Percentiles rank a stretch among this genome's conserved stretches.
Evolutionary conservation across 2,888 invertebrate species (phyloP).

Genomic region (Dioctria rufipes): DNA sequence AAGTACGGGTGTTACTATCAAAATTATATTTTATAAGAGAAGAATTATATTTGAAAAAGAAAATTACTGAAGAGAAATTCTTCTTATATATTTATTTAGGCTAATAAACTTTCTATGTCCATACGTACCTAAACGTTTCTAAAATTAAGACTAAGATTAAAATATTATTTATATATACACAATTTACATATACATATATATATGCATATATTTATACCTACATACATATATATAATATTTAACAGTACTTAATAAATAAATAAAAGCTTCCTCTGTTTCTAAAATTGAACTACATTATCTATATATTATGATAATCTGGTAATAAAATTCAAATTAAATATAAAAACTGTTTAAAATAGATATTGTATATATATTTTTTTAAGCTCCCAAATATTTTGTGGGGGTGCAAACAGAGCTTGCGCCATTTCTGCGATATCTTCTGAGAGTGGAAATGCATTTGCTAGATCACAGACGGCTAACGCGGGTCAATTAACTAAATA

Average conservation of each 20-base stretch:
- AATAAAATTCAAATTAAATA: no score
- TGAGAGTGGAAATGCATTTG: no score
- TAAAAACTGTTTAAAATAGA: no score
- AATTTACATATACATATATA: slow-evolving; percentile 26
- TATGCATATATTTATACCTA: slow-evolving; percentile 31
- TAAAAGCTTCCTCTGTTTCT: slow-evolving; percentile 32
- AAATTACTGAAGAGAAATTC: no score
- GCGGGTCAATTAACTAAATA: no score
- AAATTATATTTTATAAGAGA: slow-evolving; percentile 37
- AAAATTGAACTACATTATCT: background rate
- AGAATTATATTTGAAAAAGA: background rate
- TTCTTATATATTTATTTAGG: no score
- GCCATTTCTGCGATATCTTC: no score
- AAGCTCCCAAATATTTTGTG: no score
- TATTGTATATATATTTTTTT: no score
- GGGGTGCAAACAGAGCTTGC: no score
- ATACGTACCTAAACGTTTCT: slow-evolving; percentile 48
- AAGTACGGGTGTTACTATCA: slow-evolving; percentile 5
- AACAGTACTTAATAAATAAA: slow-evolving; percentile 35
- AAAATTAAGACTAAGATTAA: background rate
- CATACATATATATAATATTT: slow-evolving; percentile 41
- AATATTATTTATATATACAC: slow-evolving; percentile 20
- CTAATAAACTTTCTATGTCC: slow-evolving; percentile 31
- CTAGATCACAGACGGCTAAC: no score
- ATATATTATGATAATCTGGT: no score